Evolutionary conservation across 2,888 invertebrate genomes (phyloP).

Genomic region (Chelonus formosanus): DNA sequence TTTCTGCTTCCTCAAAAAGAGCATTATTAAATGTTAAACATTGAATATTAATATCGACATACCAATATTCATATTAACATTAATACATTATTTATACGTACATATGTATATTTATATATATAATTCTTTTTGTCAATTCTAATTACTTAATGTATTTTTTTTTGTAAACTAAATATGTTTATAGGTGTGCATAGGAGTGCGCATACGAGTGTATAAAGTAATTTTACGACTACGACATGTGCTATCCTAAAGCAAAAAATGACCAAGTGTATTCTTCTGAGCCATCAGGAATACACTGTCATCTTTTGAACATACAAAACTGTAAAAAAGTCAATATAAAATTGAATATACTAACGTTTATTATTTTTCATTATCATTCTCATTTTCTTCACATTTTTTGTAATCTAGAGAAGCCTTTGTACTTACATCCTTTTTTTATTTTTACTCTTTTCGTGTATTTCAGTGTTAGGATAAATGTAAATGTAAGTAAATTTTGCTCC

Average conservation of each 20-base stretch:
- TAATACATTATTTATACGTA: slow-evolving; percentile 6
- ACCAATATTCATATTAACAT: neutral
- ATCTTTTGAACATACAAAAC: slow-evolving; percentile 52
- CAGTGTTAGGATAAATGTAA: slow-evolving; percentile 43
- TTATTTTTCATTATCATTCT: slow-evolving; percentile 27
- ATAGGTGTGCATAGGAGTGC: slow-evolving; percentile 39
- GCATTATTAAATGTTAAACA: slow-evolving; percentile 16
- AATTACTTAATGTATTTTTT: slow-evolving; percentile 19
- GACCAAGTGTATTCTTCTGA: slow-evolving; percentile 52
- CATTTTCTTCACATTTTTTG: slow-evolving; percentile 14
- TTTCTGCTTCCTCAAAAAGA: slow-evolving; percentile 1
- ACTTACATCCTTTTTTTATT: slow-evolving; percentile 32
- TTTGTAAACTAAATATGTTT: slow-evolving; percentile 14
- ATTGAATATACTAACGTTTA: slow-evolving; percentile 49
- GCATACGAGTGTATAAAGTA: slow-evolving; percentile 44
- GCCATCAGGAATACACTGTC: slow-evolving; percentile 53
- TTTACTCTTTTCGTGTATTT: slow-evolving; percentile 10
- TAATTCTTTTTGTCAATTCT: slow-evolving; percentile 30
- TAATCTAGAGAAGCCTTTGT: slow-evolving; percentile 43
- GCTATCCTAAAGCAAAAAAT: slow-evolving; percentile 49
- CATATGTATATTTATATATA: slow-evolving; percentile 14
- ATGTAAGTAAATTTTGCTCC: slow-evolving; percentile 34
- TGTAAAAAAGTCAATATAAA: slow-evolving; percentile 55
- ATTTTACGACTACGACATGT: slow-evolving; percentile 42
- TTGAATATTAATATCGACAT: neutral